phyloP scores from a whole-genome alignment of 2,888 invertebrate genomes.

The Polymixis flavicincta region DNA sequence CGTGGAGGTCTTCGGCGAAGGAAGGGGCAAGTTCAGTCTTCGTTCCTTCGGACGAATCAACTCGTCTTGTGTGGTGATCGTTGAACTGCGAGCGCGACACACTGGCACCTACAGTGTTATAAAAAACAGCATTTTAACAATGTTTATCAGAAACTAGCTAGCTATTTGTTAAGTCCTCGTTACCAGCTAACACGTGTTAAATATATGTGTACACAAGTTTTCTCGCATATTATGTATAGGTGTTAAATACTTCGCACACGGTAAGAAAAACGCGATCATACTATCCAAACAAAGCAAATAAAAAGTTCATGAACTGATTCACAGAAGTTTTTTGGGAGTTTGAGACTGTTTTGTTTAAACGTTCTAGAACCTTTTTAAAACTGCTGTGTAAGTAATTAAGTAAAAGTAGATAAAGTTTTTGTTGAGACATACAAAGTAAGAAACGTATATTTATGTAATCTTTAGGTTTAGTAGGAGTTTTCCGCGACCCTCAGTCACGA shows the following conservation, averaged over 20 bases:
- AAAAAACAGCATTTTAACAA: constrained; percentile 27
- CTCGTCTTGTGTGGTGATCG: constrained; percentile 85
- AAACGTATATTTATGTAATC: constrained; percentile 35
- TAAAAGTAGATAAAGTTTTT: not conserved
- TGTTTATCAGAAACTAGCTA: constrained; percentile 35
- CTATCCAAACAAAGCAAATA: constrained; percentile 18
- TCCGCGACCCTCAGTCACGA: constrained; percentile 62
- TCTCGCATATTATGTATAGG: constrained; percentile 32
- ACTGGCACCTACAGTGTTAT: constrained; percentile 80
- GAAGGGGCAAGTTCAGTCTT: constrained; percentile 85
- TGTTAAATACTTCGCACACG: constrained; percentile 42
- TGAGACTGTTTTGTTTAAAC: not conserved
- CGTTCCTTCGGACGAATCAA: constrained; percentile 82
- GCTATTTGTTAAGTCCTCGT: constrained; percentile 37
- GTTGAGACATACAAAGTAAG: constrained; percentile 16
- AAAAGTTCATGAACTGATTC: constrained; percentile 40
- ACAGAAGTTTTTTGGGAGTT: not conserved
- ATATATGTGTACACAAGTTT: constrained; percentile 51
- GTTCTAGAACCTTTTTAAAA: not conserved
- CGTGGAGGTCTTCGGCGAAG: constrained; percentile 73
- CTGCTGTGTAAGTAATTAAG: not conserved
- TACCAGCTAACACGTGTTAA: constrained; percentile 50
- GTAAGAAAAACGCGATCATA: constrained; percentile 20
- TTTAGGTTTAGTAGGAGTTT: constrained; percentile 44
- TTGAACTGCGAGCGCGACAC: constrained; percentile 87